Percentiles rank a stretch among this genome's conserved stretches.
phyloP scores from a whole-genome alignment of 2,797 vertebrate species.

The Poliocrania exsul region DNA sequence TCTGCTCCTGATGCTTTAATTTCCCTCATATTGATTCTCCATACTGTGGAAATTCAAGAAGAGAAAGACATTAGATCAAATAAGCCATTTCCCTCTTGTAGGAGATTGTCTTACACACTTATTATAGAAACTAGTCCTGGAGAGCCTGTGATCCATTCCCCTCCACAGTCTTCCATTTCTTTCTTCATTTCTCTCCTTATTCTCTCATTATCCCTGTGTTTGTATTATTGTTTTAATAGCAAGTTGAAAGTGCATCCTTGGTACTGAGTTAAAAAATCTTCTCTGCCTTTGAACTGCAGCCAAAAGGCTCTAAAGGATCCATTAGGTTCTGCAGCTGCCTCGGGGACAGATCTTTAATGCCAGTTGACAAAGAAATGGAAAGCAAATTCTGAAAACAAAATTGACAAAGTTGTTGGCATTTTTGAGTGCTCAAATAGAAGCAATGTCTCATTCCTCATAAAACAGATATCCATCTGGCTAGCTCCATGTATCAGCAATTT shows the following conservation, averaged over 20 bases:
- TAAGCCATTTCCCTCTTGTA: constrained; percentile 58
- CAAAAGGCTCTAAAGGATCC: constrained; percentile 14
- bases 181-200: constrained; percentile 44
- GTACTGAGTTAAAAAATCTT: neutral
- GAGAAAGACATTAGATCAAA: constrained; percentile 55
- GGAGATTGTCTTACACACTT: constrained; percentile 47
- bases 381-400: neutral
- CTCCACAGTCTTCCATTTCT: constrained; percentile 7
- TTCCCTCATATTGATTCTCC: constrained; percentile 58
- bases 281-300: neutral
- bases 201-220: constrained; percentile 17
- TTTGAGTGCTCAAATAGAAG: neutral
- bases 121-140: constrained; percentile 12
- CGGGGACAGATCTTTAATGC: neutral
- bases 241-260: constrained; percentile 10
- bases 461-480: neutral
- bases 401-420: neutral
- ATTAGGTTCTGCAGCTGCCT: neutral
- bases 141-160: constrained; percentile 43
- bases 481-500: constrained; percentile 1
- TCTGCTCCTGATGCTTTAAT: constrained; percentile 58
- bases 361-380: constrained; percentile 8
- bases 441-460: neutral
- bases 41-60: constrained; percentile 57
- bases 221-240: constrained; percentile 36